Evolutionary conservation across 2,113 vertebrate species (phyloP), one percentile per base, ranked within the genome.

Genomic region (Lycocorax pyrrhopterus): DNA sequence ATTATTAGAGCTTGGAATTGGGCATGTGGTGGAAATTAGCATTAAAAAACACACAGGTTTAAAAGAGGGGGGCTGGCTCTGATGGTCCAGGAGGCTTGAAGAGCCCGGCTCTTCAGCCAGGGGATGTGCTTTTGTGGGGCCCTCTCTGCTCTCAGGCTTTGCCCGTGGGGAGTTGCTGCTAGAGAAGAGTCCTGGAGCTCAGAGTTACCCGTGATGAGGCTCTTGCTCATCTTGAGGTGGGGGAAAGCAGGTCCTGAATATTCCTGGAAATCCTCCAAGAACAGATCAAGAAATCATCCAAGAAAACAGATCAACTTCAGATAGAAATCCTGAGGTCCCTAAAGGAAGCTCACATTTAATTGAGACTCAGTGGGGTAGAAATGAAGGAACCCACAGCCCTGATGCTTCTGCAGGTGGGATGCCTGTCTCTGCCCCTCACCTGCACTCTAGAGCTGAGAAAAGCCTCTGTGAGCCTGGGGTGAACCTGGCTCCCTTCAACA

Each of bases 1-100:
- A 82, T 93, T 92, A 90, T 95, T 69, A 87, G 76, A 64, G 87
- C 82, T 80, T 83, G 16, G 27, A 92, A 71, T 35, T 87, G 44
- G 78, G 89, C 90, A 32, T 85, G 95, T 77, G 75, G 74, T 94
- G 87, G 91, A 16, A 94, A 94, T 87, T 30, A 96, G 67, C 77
- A 59, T 82, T 79, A n/a, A 55, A 76, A 84, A 26, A 0, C 68
- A 80, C 0, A 1, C 27, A 87, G 72, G 64, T 95, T 89, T 63
- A 12, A 91, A 80, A 63, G 81, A 84, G 58, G 89, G 39, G 41
- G 68, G 41, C 23, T 77, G 68, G 56, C n/a, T 60, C 26, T 59
- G 52, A 3, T 41, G 74, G 62, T 72, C 32, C 56, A 75, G 93
- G 80, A 92, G 83, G 32, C 55, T 83, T 35, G 43, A 77, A 71